Evolutionary conservation across 1,140 invertebrate species (phyloP).

Genomic region (Brachionus angularis): DNA sequence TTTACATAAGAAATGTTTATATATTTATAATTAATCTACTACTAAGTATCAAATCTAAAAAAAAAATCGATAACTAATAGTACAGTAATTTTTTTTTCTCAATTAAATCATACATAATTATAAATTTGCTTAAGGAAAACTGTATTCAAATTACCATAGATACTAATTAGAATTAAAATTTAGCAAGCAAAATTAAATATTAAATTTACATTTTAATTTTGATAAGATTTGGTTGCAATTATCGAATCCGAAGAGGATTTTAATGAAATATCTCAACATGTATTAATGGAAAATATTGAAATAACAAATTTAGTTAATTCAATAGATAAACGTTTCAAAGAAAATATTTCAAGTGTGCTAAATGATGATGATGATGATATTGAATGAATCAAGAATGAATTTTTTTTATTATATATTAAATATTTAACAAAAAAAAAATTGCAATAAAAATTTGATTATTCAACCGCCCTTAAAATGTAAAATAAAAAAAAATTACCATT

Average conservation of each 20-base stretch:
- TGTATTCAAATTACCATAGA: no score
- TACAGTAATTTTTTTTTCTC: no score
- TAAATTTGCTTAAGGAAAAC: no score
- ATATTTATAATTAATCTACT: no score
- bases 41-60: no score
- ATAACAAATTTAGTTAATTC: slow-evolving; percentile 18
- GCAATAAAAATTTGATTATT: no score
- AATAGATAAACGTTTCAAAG: slow-evolving; percentile 26
- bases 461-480: no score
- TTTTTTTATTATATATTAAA: neutral
- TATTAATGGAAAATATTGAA: slow-evolving; percentile 9
- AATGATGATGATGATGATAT: slow-evolving; percentile 26
- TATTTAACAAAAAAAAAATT: neutral
- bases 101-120: no score
- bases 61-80: no score
- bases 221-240: slow-evolving; percentile 15
- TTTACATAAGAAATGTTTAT: neutral
- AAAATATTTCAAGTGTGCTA: slow-evolving; percentile 38
- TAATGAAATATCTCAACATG: slow-evolving; percentile 7
- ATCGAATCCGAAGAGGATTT: slow-evolving; percentile 19
- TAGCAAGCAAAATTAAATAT: neutral
- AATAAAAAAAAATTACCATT: no score
- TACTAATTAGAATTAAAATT: no score
- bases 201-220: neutral
- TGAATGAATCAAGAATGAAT: neutral